A percentile compares a stretch with the other conserved stretches of the same genome.
These are phyloP conservation scores for Ostrea edulis DNA, from an alignment of 1,140 invertebrate species.

Conservation along the genomic window DNA sequence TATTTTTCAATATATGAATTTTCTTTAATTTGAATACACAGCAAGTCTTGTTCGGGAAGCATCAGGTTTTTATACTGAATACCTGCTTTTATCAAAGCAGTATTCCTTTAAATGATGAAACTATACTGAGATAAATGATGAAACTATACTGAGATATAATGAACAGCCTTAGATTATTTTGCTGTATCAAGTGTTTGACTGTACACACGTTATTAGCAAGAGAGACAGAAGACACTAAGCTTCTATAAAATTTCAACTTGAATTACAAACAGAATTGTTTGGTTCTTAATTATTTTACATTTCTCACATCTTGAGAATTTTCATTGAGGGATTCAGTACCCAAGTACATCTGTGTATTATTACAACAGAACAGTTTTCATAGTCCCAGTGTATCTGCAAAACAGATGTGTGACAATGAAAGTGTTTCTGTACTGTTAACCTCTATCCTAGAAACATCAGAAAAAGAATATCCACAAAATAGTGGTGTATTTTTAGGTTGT, in stretches of 20 bases:
- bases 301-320: not conserved
- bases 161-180: no score
- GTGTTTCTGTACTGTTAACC: not conserved
- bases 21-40: no score
- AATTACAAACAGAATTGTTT: conserved; percentile 2
- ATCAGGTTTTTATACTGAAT: no score
- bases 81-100: no score
- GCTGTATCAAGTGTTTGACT: no score
- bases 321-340: not conserved
- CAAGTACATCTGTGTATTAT: not conserved
- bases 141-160: no score
- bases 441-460: not conserved
- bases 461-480: no score
- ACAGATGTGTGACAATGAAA: conserved; percentile 16
- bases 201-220: not conserved
- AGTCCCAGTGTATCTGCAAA: not conserved
- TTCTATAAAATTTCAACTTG: not conserved
- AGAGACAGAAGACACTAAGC: not conserved
- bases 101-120: no score
- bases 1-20: no score
- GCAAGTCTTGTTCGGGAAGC: no score
- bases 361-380: conserved; percentile 1
- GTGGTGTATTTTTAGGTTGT: no score
- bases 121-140: no score
- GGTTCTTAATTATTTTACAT: not conserved